Conservation (phyloP, 2,888 invertebrate species). For the Gibbula magus region DNA sequence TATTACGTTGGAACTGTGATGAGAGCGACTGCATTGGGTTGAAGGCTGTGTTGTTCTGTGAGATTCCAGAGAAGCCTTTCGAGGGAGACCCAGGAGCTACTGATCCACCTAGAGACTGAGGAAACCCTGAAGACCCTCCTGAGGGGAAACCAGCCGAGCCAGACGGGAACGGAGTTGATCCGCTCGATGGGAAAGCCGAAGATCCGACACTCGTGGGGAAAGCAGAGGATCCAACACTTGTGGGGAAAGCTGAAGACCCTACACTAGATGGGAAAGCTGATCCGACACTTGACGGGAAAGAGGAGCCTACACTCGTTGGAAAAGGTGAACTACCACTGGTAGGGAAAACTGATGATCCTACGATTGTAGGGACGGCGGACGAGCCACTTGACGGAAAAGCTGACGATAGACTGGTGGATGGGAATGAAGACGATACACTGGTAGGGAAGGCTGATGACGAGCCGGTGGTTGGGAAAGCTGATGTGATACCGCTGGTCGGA, state of each 20-base stretch:
- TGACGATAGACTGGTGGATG: constrained; percentile 8
- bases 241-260: constrained; percentile 3
- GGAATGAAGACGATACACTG: background rate
- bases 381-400: constrained; percentile 16
- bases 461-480: constrained; percentile 13
- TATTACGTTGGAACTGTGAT: constrained; percentile 69
- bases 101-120: constrained; percentile 26
- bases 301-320: constrained; percentile 10
- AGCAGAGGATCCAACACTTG: constrained; percentile 3
- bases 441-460: constrained; percentile 4
- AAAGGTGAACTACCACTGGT: background rate
- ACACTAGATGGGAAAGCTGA: background rate
- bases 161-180: constrained; percentile 4
- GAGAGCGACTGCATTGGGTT: constrained; percentile 61
- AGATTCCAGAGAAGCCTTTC: constrained; percentile 61
- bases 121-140: constrained; percentile 18
- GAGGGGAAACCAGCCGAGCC: background rate
- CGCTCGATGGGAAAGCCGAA: background rate
- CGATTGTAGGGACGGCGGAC: constrained; percentile 1
- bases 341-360: constrained; percentile 3
- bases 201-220: background rate
- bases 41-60: constrained; percentile 44
- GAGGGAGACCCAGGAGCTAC: constrained; percentile 70
- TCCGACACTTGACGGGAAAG: background rate
- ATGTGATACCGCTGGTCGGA: constrained; percentile 2